A percentile compares a stretch with the other conserved stretches of the same genome.
Evolutionary conservation across 2,797 vertebrate species (phyloP).

Genomic region (Euthynnus affinis): DNA sequence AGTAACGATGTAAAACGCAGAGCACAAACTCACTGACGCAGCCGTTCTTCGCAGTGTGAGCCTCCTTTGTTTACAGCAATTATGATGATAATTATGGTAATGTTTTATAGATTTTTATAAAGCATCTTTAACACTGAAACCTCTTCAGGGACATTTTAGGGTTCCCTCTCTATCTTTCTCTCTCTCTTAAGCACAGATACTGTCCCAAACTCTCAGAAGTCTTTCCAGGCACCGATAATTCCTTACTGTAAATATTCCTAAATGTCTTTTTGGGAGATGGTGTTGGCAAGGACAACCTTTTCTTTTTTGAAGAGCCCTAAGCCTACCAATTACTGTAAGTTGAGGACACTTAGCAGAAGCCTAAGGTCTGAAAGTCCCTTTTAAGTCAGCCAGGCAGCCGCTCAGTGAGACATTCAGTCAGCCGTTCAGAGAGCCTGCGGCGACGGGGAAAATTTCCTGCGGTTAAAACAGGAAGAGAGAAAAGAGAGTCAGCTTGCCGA

Average conservation of each 20-base stretch:
- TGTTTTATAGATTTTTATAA: slow-evolving; percentile 16
- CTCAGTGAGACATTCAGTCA: slow-evolving; percentile 68
- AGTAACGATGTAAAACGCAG: neutral
- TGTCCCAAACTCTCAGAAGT: neutral
- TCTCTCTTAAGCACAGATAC: neutral
- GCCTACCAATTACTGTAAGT: slow-evolving; percentile 69
- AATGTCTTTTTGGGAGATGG: slow-evolving; percentile 39
- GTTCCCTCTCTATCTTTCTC: neutral
- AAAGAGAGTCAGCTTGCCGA: slow-evolving; percentile 46
- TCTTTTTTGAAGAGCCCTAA: slow-evolving; percentile 32
- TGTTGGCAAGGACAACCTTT: slow-evolving; percentile 43
- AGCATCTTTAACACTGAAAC: slow-evolving; percentile 16
- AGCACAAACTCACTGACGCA: neutral
- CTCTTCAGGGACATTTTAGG: slow-evolving; percentile 12
- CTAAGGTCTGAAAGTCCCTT: slow-evolving; percentile 70
- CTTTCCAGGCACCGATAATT: slow-evolving; percentile 25
- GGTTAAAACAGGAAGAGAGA: slow-evolving; percentile 73
- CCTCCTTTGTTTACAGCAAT: slow-evolving; percentile 19
- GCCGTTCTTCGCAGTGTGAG: neutral
- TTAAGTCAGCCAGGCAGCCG: slow-evolving; percentile 62
- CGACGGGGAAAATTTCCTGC: slow-evolving; percentile 67
- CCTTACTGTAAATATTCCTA: slow-evolving; percentile 61
- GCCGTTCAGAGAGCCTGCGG: slow-evolving; percentile 56
- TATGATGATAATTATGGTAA: slow-evolving; percentile 8
- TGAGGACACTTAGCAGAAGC: slow-evolving; percentile 65